phyloP scores from a whole-genome alignment of 2,113 vertebrate species.

The Condylura cristata region DNA sequence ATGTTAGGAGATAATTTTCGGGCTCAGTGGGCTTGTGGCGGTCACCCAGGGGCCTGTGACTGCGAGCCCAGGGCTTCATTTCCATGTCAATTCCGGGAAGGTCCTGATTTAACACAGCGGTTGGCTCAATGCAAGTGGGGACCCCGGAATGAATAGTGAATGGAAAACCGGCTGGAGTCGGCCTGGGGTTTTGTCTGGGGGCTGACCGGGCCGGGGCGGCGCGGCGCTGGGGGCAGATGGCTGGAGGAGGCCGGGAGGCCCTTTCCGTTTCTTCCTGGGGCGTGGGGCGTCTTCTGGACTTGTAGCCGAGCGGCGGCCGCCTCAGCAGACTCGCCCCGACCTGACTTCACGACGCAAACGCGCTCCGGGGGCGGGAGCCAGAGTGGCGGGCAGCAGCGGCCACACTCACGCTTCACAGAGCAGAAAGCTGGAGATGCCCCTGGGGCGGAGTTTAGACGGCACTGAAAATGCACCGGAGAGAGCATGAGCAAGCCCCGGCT shows the following conservation, averaged over 20 bases:
- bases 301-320: conserved; percentile 49
- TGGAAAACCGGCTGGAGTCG: conserved; percentile 96
- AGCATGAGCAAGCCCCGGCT: no score
- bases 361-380: no score
- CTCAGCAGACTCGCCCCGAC: conserved; percentile 42
- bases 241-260: conserved; percentile 87
- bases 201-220: conserved; percentile 95
- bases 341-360: no score
- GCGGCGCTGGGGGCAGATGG: conserved; percentile 92
- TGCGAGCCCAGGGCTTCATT: conserved; percentile 92
- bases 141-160: conserved; percentile 97
- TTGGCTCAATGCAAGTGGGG: conserved; percentile 94
- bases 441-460: no score
- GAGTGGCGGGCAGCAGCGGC: no score
- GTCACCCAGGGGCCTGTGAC: conserved; percentile 86
- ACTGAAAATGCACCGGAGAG: no score
- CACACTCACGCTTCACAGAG: no score
- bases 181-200: conserved; percentile 95
- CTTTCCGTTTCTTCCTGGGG: conserved; percentile 68
- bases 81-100: conserved; percentile 95
- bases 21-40: conserved; percentile 83
- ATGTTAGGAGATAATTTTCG: conserved; percentile 89
- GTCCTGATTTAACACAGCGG: conserved; percentile 93
- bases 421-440: no score
- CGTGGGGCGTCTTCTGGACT: neutral